phyloP scores from a whole-genome alignment of 2,888 invertebrate genomes.

The Heteromurus nitidus region DNA sequence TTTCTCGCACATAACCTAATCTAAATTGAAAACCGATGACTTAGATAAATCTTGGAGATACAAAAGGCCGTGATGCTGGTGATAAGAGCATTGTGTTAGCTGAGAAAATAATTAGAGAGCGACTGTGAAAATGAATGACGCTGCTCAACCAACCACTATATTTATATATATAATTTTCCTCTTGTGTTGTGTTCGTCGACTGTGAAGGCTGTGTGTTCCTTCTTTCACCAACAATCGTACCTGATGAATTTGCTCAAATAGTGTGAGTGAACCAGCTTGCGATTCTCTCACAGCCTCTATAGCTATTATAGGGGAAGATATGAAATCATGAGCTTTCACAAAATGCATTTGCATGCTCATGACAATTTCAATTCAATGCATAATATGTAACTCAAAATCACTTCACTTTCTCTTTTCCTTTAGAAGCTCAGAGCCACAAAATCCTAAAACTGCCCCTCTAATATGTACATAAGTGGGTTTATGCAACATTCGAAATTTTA shows the following conservation, averaged over 20 bases:
- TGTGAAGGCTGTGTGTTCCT: neutral
- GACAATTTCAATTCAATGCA: too few relatives aligned
- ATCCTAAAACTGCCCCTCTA: too few relatives aligned
- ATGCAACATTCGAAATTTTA: too few relatives aligned
- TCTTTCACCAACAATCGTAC: neutral
- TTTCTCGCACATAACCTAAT: slow-evolving; percentile 7
- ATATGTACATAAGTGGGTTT: too few relatives aligned
- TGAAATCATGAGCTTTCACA: too few relatives aligned
- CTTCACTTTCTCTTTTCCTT: too few relatives aligned
- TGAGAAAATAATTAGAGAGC: slow-evolving; percentile 41
- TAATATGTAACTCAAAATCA: too few relatives aligned
- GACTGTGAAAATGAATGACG: neutral
- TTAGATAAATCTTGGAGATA: slow-evolving; percentile 39
- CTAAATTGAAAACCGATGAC: slow-evolving; percentile 46
- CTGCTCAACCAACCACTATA: neutral
- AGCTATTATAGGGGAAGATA: too few relatives aligned
- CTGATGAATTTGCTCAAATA: neutral
- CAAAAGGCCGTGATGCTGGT: slow-evolving; percentile 12
- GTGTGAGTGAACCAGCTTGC: slow-evolving; percentile 14
- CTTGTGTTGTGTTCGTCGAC: too few relatives aligned
- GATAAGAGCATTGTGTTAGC: slow-evolving; percentile 23
- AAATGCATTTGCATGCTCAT: too few relatives aligned
- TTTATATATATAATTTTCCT: neutral
- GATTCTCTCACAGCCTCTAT: neutral
- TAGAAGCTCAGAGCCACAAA: too few relatives aligned